phyloP scores from a whole-genome alignment of 2,113 vertebrate genomes.

The Ptilorrhoa leucosticta region DNA sequence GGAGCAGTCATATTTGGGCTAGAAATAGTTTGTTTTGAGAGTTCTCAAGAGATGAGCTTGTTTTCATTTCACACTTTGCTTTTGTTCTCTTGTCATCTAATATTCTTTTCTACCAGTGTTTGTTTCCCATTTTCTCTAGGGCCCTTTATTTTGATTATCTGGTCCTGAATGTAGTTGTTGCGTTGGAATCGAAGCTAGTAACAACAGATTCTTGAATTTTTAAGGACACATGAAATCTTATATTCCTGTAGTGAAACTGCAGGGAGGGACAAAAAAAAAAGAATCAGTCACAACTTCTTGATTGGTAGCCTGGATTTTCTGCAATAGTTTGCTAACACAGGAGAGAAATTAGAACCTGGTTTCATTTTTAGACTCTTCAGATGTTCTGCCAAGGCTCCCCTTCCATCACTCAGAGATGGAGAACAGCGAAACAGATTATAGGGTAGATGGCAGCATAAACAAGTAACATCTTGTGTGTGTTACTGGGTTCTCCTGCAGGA shows the following conservation, averaged over 20 bases:
- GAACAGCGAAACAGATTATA: not conserved
- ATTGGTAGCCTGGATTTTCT: not conserved
- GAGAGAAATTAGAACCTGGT: not conserved
- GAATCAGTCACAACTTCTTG: not conserved
- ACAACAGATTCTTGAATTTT: not conserved
- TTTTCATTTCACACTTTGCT: constrained; percentile 56
- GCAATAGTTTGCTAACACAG: not conserved
- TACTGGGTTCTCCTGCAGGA: not conserved
- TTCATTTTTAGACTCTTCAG: not conserved
- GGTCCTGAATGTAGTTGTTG: not conserved
- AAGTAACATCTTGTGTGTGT: not conserved
- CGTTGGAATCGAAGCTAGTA: not conserved
- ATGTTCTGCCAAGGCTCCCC: not conserved
- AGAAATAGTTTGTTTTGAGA: not conserved
- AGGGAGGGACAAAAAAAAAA: not conserved
- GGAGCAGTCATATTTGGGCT: constrained; percentile 19
- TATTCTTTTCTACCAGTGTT: constrained; percentile 21
- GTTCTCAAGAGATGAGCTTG: constrained; percentile 37
- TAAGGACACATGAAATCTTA: not conserved
- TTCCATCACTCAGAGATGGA: not conserved
- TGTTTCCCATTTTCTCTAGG: constrained; percentile 27
- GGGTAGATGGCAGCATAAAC: not conserved
- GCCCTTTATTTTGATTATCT: constrained; percentile 37
- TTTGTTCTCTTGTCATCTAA: constrained; percentile 53
- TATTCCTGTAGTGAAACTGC: not conserved